These are phyloP conservation scores for Meloidogyne exigua DNA, from an alignment of 1,140 invertebrate genomes.

Conservation along the genomic window DNA sequence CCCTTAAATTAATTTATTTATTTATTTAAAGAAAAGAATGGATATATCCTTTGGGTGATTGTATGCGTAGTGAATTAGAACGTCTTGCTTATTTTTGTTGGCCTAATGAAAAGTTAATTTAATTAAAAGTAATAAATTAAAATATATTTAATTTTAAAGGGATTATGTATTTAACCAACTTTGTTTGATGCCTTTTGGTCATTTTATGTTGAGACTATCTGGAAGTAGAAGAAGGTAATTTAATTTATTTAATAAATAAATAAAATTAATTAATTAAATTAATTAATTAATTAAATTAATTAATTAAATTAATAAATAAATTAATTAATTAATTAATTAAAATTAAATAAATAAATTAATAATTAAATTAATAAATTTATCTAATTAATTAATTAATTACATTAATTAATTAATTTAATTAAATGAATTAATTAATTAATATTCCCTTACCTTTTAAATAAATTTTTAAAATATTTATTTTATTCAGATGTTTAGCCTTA, in stretches of 20 bases:
- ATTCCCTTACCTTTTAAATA: too few relatives aligned
- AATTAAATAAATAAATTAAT: too few relatives aligned
- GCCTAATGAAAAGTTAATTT: conserved; percentile 23
- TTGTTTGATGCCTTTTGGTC: conserved; percentile 16
- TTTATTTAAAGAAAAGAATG: conserved; percentile 22
- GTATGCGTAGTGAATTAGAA: conserved; percentile 18
- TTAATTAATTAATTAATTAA: too few relatives aligned
- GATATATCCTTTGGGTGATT: conserved; percentile 34
- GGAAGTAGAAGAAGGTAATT: conserved; percentile 14
- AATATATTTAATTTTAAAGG: conserved; percentile 22
- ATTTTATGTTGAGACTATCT: conserved; percentile 29
- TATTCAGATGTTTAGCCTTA: conserved; percentile 27
- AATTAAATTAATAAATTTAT: too few relatives aligned
- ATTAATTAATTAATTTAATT: too few relatives aligned
- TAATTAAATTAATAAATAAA: too few relatives aligned
- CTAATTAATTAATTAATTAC: too few relatives aligned
- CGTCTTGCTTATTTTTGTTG: conserved; percentile 30
- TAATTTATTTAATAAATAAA: background rate
- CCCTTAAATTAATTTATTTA: too few relatives aligned
- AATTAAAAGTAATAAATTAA: conserved; percentile 8
- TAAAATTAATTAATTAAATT: background rate
- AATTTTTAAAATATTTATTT: too few relatives aligned
- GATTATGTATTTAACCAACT: conserved; percentile 13
- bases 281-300: background rate
- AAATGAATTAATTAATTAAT: too few relatives aligned